Evolutionary conservation across 2,797 vertebrate genomes (phyloP).

Genomic region (Serranus cabrilla): DNA sequence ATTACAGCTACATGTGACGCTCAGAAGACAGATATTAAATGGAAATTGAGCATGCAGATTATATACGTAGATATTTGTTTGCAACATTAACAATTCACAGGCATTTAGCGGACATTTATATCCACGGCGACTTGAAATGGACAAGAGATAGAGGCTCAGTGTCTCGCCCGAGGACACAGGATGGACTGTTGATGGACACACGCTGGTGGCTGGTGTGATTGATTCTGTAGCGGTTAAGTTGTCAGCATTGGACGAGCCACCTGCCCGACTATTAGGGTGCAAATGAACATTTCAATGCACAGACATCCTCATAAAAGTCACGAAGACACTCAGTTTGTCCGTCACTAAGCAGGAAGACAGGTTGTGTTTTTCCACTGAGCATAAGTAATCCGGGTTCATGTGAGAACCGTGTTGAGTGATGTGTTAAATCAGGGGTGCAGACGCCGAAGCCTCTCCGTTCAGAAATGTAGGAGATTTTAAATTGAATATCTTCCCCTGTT

Average conservation of each 20-base stretch:
- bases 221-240: conserved; percentile 55
- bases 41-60: conserved; percentile 24
- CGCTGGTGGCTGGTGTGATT: conserved; percentile 38
- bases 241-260: conserved; percentile 48
- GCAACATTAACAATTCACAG: conserved; percentile 24
- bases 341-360: conserved; percentile 23
- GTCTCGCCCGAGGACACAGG: conserved; percentile 43
- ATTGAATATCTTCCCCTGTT: conserved; percentile 15
- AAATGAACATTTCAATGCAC: conserved; percentile 54
- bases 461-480: conserved; percentile 7
- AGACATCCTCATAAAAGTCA: conserved; percentile 41
- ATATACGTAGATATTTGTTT: conserved; percentile 24
- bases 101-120: conserved; percentile 14
- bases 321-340: conserved; percentile 32
- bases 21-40: conserved; percentile 22
- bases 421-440: conserved; percentile 37
- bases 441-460: conserved; percentile 5
- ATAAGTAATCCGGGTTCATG: conserved; percentile 21
- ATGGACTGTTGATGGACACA: conserved; percentile 53
- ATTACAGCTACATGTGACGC: conserved; percentile 25
- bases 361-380: conserved; percentile 7
- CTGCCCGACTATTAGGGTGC: conserved; percentile 42
- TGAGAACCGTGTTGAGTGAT: conserved; percentile 27
- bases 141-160: conserved; percentile 32
- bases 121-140: neutral